These are phyloP conservation scores for Polymixis lichenea DNA, from an alignment of 2,888 invertebrate genomes.

Conservation along the genomic window DNA sequence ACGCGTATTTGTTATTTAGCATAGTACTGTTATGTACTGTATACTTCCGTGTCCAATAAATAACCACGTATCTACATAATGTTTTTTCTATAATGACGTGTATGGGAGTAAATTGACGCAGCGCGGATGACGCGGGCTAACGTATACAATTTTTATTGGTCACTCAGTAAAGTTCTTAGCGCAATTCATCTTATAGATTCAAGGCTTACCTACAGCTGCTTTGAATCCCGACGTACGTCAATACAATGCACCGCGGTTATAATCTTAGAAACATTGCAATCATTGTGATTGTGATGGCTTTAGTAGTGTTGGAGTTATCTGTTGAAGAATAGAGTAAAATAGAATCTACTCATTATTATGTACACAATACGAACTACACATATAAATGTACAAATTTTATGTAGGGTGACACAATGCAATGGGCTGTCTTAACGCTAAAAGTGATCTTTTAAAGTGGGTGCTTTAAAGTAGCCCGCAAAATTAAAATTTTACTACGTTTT, in stretches of 20 bases:
- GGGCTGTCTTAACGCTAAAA: no score
- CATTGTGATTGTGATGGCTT: constrained; percentile 2
- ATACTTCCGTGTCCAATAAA: constrained; percentile 34
- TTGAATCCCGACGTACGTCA: constrained; percentile 38
- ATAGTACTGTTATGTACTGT: background rate
- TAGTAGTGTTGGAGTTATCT: background rate
- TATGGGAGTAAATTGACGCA: constrained; percentile 55
- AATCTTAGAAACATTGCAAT: constrained; percentile 11
- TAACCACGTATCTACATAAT: constrained; percentile 22
- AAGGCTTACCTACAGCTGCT: constrained; percentile 43
- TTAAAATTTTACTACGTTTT: no score
- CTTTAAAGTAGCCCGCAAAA: no score
- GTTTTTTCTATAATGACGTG: constrained; percentile 56
- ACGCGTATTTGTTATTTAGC: background rate
- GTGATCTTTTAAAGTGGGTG: no score
- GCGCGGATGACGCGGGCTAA: constrained; percentile 45
- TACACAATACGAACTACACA: background rate
- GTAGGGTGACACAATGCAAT: no score
- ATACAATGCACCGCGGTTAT: constrained; percentile 20
- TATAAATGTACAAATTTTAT: background rate
- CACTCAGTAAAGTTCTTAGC: constrained; percentile 49
- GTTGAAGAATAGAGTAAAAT: background rate
- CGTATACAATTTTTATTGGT: constrained; percentile 52
- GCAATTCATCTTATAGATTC: constrained; percentile 45
- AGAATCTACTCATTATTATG: background rate